Base-by-base conservation (phyloP, 1,140 invertebrate species). In the Phocides pigmalion region DNA sequence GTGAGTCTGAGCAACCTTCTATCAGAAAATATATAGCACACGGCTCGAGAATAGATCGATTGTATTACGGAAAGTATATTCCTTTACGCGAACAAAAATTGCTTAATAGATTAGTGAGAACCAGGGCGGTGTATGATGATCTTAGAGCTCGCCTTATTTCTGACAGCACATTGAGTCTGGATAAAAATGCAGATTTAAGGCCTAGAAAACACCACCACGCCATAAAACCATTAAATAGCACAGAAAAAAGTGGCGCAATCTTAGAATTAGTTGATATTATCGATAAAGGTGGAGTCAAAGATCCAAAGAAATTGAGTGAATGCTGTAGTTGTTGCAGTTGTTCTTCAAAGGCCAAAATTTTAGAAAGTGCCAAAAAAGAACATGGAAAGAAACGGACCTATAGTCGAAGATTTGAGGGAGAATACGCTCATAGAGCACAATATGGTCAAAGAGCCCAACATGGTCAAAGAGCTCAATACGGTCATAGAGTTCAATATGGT, bases 251-350 rank as follows among this genome's bases (percentile, higher is more conserved):
- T 44, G 72, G 67, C 19, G 63, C 74, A 17, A 70, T 83, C 37
- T 68, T 76, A 46, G 44, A 72, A 46, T 58, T 82, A 16, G 58
- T 79, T 3, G 66, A 79, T 64, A 47, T 77, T 41, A 74, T 79
- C 0, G 81, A 87, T 47, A 79, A 72, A 74, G 76, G 74, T 32
- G 65, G 14, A 22, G 66, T 50, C 4, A 22, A 71, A 8, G 63
- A 46, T n/a, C 37, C 67, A 16, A 64, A 68, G 61, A 74, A 77
- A 19, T 56, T 73, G 35, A 78, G 70, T 53, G 69, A 74, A 28
- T 80, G 79, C 44, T 82, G 81, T 39, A 81, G 79, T 22, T 80
- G 79, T 64, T 83, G 80, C 46, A 72, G 51, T 68, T 82, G 77
- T 54, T 64, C 65, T 41, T 70, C 65, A 35, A 61, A 70, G 53